Percentiles rank a stretch among this genome's conserved stretches.
These are phyloP conservation scores for Paramuricea clavata DNA, from an alignment of 92 coral and sea anemone genomes.

Conservation along the genomic window DNA sequence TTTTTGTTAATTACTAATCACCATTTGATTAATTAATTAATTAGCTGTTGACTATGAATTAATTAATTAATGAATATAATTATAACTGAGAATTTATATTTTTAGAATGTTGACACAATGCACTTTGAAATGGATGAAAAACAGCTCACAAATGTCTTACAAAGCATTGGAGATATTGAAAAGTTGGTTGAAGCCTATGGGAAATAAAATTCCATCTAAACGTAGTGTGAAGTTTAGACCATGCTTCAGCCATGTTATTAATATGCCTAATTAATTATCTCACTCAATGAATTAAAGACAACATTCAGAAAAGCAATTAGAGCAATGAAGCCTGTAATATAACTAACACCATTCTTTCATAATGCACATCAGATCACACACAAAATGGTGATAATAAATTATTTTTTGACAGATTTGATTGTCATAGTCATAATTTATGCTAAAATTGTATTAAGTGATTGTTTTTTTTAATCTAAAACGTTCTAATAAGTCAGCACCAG, in stretches of 20 bases:
- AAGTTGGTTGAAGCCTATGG: constrained; percentile 81
- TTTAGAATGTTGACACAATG: constrained; percentile 79
- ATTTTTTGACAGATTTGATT: background rate
- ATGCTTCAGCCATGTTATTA: no score
- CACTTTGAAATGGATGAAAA: constrained; percentile 97
- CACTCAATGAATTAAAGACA: no score
- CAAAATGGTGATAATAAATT: background rate
- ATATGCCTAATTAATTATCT: no score
- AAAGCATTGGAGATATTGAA: constrained; percentile 89
- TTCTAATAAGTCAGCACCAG: no score
- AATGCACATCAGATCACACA: background rate
- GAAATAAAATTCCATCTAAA: constrained; percentile 50
- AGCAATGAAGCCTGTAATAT: no score
- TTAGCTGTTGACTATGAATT: background rate
- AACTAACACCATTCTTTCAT: background rate
- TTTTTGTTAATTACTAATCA: no score
- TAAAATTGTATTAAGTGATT: background rate
- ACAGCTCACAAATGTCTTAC: constrained; percentile 78
- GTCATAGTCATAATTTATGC: background rate
- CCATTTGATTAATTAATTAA: no score
- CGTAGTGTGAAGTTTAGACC: background rate
- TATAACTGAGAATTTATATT: constrained; percentile 12
- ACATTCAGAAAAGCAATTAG: no score
- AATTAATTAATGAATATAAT: background rate
- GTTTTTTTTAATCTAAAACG: no score